phyloP scores from a whole-genome alignment of 2,113 vertebrate species.

The Syngnathus scovelli region DNA sequence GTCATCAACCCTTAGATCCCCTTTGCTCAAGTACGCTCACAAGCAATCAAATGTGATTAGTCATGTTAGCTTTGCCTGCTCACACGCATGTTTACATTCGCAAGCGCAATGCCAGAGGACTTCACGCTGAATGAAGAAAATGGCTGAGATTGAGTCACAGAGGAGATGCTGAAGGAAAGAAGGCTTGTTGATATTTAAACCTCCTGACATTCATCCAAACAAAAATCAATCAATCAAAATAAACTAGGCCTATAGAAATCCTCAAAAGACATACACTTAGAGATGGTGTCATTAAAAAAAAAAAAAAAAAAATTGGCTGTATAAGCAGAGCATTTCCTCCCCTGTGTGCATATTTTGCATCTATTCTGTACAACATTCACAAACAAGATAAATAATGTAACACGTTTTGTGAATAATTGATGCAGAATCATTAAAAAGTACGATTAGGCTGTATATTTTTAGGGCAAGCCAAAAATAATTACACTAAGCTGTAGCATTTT shows the following conservation, averaged over 20 bases:
- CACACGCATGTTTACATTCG: conserved; percentile 6
- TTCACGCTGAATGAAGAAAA: conserved; percentile 40
- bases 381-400: conserved; percentile 26
- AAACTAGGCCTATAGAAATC: background rate
- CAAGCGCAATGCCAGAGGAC: conserved; percentile 29
- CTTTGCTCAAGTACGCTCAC: conserved; percentile 34
- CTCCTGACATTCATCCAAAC: conserved; percentile 39
- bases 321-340: conserved; percentile 2
- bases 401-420: conserved; percentile 16
- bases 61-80: conserved; percentile 23
- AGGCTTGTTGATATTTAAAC: conserved; percentile 46
- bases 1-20: conserved; percentile 36
- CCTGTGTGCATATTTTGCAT: conserved; percentile 5
- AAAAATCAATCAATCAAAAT: conserved; percentile 8
- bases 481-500: conserved; percentile 19
- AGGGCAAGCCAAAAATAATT: background rate
- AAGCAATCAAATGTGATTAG: conserved; percentile 60
- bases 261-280: conserved; percentile 9
- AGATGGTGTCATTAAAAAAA: conserved; percentile 13
- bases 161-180: conserved; percentile 35
- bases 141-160: conserved; percentile 35
- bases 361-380: conserved; percentile 2
- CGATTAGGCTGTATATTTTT: background rate
- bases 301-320: conserved; percentile 4
- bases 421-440: conserved; percentile 6